These are phyloP conservation scores for Geothlypis trichas DNA, from an alignment of 2,113 vertebrate species.

Conservation along the genomic window DNA sequence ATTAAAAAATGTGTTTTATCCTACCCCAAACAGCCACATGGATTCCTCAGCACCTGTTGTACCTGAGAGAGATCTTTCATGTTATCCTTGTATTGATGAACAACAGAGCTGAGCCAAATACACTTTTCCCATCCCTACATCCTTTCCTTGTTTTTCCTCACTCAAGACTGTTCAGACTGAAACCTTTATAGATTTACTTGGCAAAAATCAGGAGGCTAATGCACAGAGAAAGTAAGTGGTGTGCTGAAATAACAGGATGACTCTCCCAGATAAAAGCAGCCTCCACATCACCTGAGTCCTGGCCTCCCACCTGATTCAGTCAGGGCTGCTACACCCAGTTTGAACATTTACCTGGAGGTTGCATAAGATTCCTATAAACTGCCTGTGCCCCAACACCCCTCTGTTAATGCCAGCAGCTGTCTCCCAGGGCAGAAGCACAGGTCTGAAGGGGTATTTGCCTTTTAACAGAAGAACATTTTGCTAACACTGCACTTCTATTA, in stretches of 20 bases:
- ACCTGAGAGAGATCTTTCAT: neutral
- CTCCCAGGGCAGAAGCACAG: neutral
- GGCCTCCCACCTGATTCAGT: neutral
- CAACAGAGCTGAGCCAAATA: neutral
- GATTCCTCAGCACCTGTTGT: neutral
- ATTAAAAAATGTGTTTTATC: neutral
- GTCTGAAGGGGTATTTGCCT: neutral
- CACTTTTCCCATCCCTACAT: neutral
- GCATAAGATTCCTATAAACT: neutral
- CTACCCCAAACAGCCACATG: rapidly evolving
- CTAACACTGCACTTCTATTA: neutral
- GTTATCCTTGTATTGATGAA: neutral
- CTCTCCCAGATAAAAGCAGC: neutral
- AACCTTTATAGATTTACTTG: neutral
- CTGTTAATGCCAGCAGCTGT: neutral
- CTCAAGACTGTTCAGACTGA: neutral
- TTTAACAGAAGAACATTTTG: neutral
- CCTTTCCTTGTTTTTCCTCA: neutral
- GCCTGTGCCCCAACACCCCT: neutral
- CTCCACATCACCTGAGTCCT: rapidly evolving
- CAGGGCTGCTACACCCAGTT: neutral
- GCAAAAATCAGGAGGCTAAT: neutral
- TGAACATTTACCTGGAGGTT: neutral
- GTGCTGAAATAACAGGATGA: neutral
- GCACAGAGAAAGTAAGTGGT: neutral